Evolutionary conservation across 2,797 vertebrate genomes (phyloP).

Genomic region (Hemibagrus guttatus): DNA sequence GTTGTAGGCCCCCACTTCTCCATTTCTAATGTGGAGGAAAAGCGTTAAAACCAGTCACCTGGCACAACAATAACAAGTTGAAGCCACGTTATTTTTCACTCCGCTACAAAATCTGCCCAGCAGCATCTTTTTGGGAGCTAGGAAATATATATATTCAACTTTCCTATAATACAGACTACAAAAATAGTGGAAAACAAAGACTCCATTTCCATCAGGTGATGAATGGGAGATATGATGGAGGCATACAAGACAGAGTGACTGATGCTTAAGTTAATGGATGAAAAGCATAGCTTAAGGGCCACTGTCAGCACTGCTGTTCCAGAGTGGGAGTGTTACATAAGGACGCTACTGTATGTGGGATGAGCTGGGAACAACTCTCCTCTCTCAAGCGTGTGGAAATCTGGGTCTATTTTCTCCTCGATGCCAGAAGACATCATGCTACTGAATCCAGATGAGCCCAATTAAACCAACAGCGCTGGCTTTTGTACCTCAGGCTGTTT

Average conservation of each 20-base stretch:
- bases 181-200: slow-evolving; percentile 5
- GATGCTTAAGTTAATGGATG: slow-evolving; percentile 20
- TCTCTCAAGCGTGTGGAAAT: slow-evolving; percentile 21
- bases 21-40: slow-evolving; percentile 21
- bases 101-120: not conserved
- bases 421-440: slow-evolving; percentile 15
- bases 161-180: slow-evolving; percentile 6
- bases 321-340: slow-evolving; percentile 57
- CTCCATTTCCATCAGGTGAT: slow-evolving; percentile 27
- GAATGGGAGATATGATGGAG: not conserved
- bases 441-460: slow-evolving; percentile 46
- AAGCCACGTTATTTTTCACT: not conserved
- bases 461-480: slow-evolving; percentile 41
- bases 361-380: slow-evolving; percentile 34
- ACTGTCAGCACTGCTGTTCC: slow-evolving; percentile 31
- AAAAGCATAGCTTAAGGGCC: slow-evolving; percentile 27
- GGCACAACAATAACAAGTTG: slow-evolving; percentile 17
- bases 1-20: slow-evolving; percentile 30
- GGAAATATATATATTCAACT: not conserved
- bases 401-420: slow-evolving; percentile 25
- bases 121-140: not conserved
- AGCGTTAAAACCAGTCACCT: slow-evolving; percentile 20
- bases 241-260: not conserved
- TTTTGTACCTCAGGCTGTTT: slow-evolving; percentile 20
- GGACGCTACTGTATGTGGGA: slow-evolving; percentile 37